phyloP scores from a whole-genome alignment of 2,113 vertebrate genomes.

The Protobothrops mucrosquamatus region DNA sequence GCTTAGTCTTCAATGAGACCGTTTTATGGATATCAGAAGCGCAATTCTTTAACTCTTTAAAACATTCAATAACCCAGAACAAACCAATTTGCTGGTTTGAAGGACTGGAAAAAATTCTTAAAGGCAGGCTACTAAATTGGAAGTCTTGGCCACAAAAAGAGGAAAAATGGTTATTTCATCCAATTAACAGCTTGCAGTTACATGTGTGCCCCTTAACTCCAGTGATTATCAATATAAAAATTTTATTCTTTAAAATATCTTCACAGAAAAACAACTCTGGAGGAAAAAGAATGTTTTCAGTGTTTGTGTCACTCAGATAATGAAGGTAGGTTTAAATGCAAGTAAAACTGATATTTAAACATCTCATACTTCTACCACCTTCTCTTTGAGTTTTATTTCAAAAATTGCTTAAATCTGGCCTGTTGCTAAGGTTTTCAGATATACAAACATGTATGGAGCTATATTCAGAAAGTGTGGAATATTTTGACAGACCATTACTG shows the following conservation, averaged over 20 bases:
- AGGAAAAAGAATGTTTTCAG: constrained; percentile 8
- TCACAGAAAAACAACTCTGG: constrained; percentile 23
- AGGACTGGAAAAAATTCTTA: neutral
- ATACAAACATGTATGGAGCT: neutral
- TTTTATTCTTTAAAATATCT: constrained; percentile 37
- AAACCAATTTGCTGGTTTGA: neutral
- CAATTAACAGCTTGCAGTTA: constrained; percentile 21
- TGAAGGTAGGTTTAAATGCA: neutral
- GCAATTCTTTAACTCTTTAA: neutral
- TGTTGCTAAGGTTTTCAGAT: neutral
- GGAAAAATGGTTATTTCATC: neutral
- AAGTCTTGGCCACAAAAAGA: neutral
- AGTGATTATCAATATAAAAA: constrained; percentile 19
- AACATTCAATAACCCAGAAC: neutral
- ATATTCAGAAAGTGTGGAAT: neutral
- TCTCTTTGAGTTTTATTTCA: neutral
- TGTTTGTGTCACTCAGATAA: neutral
- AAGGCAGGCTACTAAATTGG: constrained; percentile 20
- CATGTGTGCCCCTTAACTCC: neutral
- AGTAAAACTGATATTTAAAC: neutral
- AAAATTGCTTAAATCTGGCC: no score
- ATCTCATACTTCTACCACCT: neutral
- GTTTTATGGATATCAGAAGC: neutral
- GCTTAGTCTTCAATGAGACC: neutral
- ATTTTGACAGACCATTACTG: neutral